Base-by-base conservation (phyloP, 2,888 invertebrate genomes). In the Leucophora obtusa region DNA sequence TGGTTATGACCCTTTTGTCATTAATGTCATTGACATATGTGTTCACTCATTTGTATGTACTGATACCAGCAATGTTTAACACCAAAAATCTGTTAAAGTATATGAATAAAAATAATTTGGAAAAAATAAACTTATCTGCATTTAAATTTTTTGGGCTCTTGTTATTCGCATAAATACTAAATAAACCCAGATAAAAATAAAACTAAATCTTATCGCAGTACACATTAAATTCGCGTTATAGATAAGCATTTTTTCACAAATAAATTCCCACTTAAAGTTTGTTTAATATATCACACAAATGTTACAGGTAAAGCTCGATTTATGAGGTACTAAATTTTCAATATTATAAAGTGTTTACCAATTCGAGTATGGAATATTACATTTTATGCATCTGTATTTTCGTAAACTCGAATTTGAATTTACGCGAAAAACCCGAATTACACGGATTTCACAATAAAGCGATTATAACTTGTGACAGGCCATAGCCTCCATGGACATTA, bases 141-240 rank as follows among this genome's bases (percentile, higher is more conserved):
- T 47, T 47, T n/a, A 6, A 47, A 47, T 47, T 11, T 38, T 9
- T 10, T 47, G 1, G 1, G n/a, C n/a, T 47, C 1, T 43, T 43
- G 43, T 1, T 28, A 28, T 38, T 38, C 14, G 43, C 43, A n/a
- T 6, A 47, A 47, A n/a, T 14, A 47, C n/a, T 47, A 47, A 47
- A n/a, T n/a, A n/a, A 38, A 38, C 10, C 11, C 14, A 38, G 63
- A 72, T 63, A 63, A 63, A 63, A 43, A 47, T 21, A 66, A 60
- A 28, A 50, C 4, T 6, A 14, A 54, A 47, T 77, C 65, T 77
- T 77, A 77, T 77, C 77, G 54, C n/a, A 21, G 51, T 28, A 24
- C 51, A 65, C 58, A 59, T 73, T 43, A 28, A 66, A 62, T 71
- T 71, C 50, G 65, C 71, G 47, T 60, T 71, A 60, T 33, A 60